Conservation (phyloP, 2,888 invertebrate species). For the Flabesymbios commensalis region DNA sequence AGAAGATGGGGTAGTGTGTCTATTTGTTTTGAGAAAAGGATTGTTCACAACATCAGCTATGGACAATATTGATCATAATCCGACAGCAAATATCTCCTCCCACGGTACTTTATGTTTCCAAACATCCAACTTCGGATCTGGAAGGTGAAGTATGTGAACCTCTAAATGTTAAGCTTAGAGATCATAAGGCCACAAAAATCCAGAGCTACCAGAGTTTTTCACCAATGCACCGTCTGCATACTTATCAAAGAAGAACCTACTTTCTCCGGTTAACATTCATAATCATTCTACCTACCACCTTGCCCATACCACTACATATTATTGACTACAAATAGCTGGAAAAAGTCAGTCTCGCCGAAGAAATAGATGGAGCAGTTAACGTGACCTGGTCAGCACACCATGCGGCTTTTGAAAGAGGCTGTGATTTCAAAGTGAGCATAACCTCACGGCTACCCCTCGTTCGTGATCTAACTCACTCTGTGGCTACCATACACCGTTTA, state of each 20-base stretch:
- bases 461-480: conserved; percentile 9
- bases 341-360: conserved; percentile 5
- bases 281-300: not conserved
- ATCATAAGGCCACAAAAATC: conserved; percentile 19
- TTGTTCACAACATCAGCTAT: conserved; percentile 36
- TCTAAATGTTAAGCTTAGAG: not conserved
- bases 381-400: conserved; percentile 21
- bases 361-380: conserved; percentile 1
- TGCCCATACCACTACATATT: not conserved
- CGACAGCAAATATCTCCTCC: conserved; percentile 27
- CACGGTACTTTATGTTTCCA: conserved; percentile 37
- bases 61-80: conserved; percentile 39
- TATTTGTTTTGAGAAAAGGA: conserved; percentile 18
- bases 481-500: conserved; percentile 18
- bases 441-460: conserved; percentile 14
- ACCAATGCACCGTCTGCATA: conserved; percentile 23
- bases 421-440: conserved; percentile 8
- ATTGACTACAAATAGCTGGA: conserved; percentile 21
- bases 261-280: not conserved
- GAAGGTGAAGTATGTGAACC: conserved; percentile 14
- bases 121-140: conserved; percentile 23
- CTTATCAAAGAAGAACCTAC: conserved; percentile 16
- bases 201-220: conserved; percentile 29
- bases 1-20: conserved; percentile 22
- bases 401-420: conserved; percentile 7